phyloP scores from a whole-genome alignment of 1,140 invertebrate species.

The Physella acuta region DNA sequence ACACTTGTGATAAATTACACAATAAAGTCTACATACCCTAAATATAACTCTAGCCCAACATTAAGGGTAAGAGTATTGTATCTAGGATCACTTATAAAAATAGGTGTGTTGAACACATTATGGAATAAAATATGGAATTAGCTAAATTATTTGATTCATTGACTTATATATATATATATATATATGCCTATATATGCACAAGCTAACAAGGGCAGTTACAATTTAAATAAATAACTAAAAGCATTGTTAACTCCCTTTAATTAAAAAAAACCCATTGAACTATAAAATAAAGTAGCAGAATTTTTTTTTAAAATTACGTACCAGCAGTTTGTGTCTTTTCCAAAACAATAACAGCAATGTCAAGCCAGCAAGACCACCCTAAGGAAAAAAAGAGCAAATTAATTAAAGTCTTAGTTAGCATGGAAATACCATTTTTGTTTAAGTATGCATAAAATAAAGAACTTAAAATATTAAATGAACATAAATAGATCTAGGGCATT shows the following conservation, averaged over 20 bases:
- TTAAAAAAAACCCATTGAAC: not conserved
- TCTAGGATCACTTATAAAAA: too few relatives aligned
- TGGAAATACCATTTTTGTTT: too few relatives aligned
- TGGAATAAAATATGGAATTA: not conserved
- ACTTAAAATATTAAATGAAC: too few relatives aligned
- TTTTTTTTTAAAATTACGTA: constrained; percentile 11
- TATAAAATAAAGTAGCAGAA: not conserved
- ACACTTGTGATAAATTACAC: too few relatives aligned
- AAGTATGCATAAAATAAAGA: too few relatives aligned
- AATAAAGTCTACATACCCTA: too few relatives aligned
- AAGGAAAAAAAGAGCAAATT: not conserved
- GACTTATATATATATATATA: not conserved
- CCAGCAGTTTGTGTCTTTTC: constrained; percentile 6
- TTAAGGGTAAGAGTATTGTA: too few relatives aligned
- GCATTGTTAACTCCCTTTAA: not conserved
- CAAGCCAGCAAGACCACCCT: constrained; percentile 11
- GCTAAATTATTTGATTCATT: not conserved
- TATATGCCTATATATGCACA: not conserved
- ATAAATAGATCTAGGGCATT: too few relatives aligned
- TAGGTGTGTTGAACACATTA: too few relatives aligned
- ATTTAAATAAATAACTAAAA: not conserved
- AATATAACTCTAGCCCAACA: too few relatives aligned
- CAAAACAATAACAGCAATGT: constrained; percentile 12
- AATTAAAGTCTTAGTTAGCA: too few relatives aligned
- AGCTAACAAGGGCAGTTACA: not conserved